phyloP scores from a whole-genome alignment of 92 coral and sea anemone genomes.

The Umimayanthus chanpuru region DNA sequence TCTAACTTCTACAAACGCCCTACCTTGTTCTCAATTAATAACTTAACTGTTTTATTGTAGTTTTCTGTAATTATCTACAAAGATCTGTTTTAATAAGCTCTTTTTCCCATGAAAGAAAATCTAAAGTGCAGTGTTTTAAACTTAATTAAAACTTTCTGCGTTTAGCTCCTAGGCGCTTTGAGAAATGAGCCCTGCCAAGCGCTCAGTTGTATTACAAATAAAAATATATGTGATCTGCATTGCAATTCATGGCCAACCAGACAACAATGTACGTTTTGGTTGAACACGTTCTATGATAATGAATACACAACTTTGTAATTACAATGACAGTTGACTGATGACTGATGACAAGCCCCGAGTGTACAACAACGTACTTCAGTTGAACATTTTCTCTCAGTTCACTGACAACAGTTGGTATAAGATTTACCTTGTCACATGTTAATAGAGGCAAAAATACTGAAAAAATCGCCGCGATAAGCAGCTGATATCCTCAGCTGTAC shows the following conservation, averaged over 20 bases:
- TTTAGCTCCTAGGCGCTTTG: neutral
- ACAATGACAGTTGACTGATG: conserved; percentile 14
- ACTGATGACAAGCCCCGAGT: neutral
- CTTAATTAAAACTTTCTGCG: neutral
- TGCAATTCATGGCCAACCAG: neutral
- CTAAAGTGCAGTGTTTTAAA: no score
- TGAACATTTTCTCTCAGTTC: neutral
- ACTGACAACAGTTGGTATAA: neutral
- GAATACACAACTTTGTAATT: conserved; percentile 3
- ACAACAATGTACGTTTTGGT: neutral
- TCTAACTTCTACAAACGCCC: neutral
- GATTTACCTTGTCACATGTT: no score
- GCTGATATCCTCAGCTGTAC: no score
- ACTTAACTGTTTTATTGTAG: conserved; percentile 2
- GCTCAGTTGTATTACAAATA: neutral
- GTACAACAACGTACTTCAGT: neutral
- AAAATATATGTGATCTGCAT: neutral
- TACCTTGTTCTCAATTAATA: neutral
- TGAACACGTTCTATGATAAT: neutral
- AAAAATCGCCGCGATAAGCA: no score
- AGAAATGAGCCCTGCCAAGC: neutral
- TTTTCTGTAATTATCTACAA: conserved; percentile 13
- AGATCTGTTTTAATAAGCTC: neutral
- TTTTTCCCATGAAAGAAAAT: neutral
- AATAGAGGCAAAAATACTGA: no score